These are phyloP conservation scores for Mellilla xanthometata DNA, from an alignment of 2,888 invertebrate genomes.

Conservation along the genomic window DNA sequence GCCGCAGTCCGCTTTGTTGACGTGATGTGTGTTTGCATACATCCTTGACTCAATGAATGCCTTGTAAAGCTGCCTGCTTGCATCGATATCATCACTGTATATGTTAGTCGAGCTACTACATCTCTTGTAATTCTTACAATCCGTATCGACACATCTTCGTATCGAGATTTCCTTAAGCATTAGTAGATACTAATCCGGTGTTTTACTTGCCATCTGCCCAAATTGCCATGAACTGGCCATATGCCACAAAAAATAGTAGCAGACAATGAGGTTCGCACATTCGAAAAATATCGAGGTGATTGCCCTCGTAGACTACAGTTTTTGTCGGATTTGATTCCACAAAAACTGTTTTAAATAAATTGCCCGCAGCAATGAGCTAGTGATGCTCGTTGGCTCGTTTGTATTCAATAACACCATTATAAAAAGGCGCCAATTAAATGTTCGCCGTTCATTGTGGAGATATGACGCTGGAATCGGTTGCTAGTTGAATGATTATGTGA, in stretches of 20 bases:
- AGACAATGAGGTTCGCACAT: constrained; percentile 78
- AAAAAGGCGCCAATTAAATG: constrained; percentile 25
- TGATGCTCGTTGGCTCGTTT: constrained; percentile 46
- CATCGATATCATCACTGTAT: constrained; percentile 11
- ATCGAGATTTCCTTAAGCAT: constrained; percentile 17
- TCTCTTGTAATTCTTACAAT: constrained; percentile 33
- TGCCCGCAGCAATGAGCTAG: constrained; percentile 51
- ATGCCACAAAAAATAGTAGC: constrained; percentile 69
- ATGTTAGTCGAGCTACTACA: not conserved
- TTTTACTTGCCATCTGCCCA: constrained; percentile 48
- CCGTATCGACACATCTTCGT: constrained; percentile 17
- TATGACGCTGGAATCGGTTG: constrained; percentile 6
- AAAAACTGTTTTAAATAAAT: constrained; percentile 67
- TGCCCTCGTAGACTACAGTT: constrained; percentile 71
- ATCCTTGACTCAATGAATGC: constrained; percentile 60
- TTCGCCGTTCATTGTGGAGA: constrained; percentile 15
- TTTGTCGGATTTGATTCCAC: constrained; percentile 60
- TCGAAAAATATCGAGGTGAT: constrained; percentile 71
- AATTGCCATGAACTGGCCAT: constrained; percentile 63
- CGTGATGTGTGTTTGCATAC: constrained; percentile 67
- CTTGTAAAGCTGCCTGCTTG: constrained; percentile 56
- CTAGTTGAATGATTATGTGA: constrained; percentile 9
- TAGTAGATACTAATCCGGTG: constrained; percentile 11
- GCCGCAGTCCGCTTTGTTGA: constrained; percentile 58
- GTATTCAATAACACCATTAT: constrained; percentile 29